These are phyloP conservation scores for Oedothorax gibbosus DNA, from an alignment of 1,140 invertebrate genomes.

Conservation along the genomic window DNA sequence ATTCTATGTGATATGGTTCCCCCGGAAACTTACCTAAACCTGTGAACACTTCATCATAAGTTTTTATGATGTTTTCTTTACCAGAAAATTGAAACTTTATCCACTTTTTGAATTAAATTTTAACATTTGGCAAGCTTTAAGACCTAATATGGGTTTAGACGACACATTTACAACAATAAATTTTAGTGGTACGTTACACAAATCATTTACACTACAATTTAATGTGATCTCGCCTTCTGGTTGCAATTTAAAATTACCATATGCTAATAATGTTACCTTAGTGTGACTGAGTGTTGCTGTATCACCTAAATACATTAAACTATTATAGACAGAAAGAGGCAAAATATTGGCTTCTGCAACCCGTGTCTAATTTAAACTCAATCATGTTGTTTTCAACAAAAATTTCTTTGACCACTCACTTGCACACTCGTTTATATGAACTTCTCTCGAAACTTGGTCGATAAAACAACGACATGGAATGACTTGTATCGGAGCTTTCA, in stretches of 20 bases:
- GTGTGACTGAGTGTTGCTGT: neutral
- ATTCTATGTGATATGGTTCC: slow-evolving; percentile 33
- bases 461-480: slow-evolving; percentile 8
- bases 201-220: slow-evolving; percentile 1
- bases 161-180: slow-evolving; percentile 5
- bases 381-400: neutral
- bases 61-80: neutral
- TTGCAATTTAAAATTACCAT: slow-evolving; percentile 23
- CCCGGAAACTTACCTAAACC: slow-evolving; percentile 30
- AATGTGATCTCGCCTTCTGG: slow-evolving; percentile 10
- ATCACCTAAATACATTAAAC: neutral
- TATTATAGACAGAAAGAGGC: neutral
- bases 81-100: neutral
- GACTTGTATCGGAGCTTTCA: no score
- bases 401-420: slow-evolving; percentile 11
- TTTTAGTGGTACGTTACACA: neutral
- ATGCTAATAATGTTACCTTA: slow-evolving; percentile 3
- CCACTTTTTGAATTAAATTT: slow-evolving; percentile 3
- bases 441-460: neutral
- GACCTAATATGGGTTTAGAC: neutral
- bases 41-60: neutral
- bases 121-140: neutral
- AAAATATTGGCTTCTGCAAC: slow-evolving; percentile 30
- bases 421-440: neutral
- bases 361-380: slow-evolving; percentile 34